These are phyloP conservation scores for Scleropages formosus DNA, from an alignment of 2,797 vertebrate species.

Conservation along the genomic window DNA sequence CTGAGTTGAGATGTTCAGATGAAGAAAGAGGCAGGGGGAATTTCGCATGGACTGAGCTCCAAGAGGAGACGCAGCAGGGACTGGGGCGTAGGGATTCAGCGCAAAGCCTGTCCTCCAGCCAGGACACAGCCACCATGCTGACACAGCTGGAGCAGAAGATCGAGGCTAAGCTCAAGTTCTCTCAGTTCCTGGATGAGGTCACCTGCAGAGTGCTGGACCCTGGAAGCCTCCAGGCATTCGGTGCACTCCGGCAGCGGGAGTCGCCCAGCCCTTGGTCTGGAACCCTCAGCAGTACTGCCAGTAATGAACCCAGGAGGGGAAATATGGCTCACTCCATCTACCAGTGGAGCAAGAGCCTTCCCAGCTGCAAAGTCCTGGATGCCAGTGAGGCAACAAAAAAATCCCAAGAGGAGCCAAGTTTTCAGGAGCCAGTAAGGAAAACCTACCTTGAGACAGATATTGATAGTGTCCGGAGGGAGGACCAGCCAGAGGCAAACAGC, in stretches of 20 bases:
- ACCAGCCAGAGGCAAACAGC: slow-evolving; percentile 56
- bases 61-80: slow-evolving; percentile 42
- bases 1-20: slow-evolving; percentile 63
- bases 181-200: slow-evolving; percentile 88
- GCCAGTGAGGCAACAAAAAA: slow-evolving; percentile 61
- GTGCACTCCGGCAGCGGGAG: slow-evolving; percentile 49
- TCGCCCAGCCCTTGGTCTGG: slow-evolving; percentile 30
- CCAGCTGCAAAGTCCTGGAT: slow-evolving; percentile 74
- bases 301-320: slow-evolving; percentile 44
- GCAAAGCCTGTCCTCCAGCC: slow-evolving; percentile 50
- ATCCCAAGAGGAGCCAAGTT: slow-evolving; percentile 55
- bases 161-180: slow-evolving; percentile 80
- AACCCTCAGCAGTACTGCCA: slow-evolving; percentile 38
- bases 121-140: slow-evolving; percentile 52
- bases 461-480: slow-evolving; percentile 67
- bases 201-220: slow-evolving; percentile 78
- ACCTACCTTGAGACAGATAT: slow-evolving; percentile 64
- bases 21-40: slow-evolving; percentile 47
- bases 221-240: slow-evolving; percentile 61
- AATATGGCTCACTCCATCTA: slow-evolving; percentile 52
- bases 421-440: slow-evolving; percentile 56
- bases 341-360: slow-evolving; percentile 63
- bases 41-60: slow-evolving; percentile 44
- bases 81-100: slow-evolving; percentile 50
- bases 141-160: slow-evolving; percentile 60